Evolutionary conservation across 2,888 invertebrate species (phyloP), one percentile per base, ranked within the genome.

Genomic region (Heliconius ismenius): DNA sequence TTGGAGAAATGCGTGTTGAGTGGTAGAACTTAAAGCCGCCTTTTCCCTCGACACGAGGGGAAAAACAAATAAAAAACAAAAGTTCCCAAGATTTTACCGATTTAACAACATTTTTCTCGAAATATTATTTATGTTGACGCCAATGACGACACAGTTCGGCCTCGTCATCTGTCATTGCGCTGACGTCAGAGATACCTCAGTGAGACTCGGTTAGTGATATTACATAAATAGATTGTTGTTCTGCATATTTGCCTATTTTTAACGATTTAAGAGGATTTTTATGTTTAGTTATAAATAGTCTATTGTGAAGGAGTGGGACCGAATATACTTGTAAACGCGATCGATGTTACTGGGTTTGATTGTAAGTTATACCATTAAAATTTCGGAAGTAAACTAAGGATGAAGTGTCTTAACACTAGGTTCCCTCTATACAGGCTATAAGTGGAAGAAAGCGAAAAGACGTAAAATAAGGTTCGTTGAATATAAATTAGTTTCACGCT

Each of bases 171-270:
- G 79, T 77, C 79, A 75, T 67, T 73, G 63, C 10, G 54, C 69
- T 79, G 78, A 79, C 79, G 79, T 78, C 76, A 79, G 15, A 67
- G 54, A 76, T 68, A 58, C 74, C 72, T 76, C 21, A 36, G 74
- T 73, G 67, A 72, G 76, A 60, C 74, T 75, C 74, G 68, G 77
- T 73, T 68, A 39, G 76, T 78, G 74, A 78, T 76, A 79, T 75
- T 70, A 67, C 74, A 78, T 76, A 78, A 78, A 79, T 77, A 79
- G 75, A 75, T 78, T 69, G 73, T 32, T 63, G 68, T 43, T 39
- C 15, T 67, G 39, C 15, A 43, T 79, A 72, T 79, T 78, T 78
- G n/a, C n/a, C 36, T 77, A 63, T 39, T 64, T 68, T 69, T 63
- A 62, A 73, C 62, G 36, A 24, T 32, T 54, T 28, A 36, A 32